Evolutionary conservation across 2,797 vertebrate genomes (phyloP).

Genomic region (Cyprinodon diabolis): DNA sequence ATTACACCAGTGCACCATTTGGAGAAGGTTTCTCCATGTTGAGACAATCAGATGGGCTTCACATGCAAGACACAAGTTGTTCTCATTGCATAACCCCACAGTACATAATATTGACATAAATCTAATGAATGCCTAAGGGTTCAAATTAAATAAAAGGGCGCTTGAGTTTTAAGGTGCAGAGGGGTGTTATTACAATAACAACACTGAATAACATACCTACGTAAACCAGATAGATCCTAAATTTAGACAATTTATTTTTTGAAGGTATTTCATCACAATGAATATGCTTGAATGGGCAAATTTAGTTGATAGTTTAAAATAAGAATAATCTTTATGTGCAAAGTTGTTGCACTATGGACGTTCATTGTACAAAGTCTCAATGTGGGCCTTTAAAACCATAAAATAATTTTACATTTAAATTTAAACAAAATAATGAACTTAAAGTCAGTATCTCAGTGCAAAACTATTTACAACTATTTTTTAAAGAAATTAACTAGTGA

Average conservation of each 20-base stretch:
- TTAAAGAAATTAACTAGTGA: background rate
- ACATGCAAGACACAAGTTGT: constrained; percentile 26
- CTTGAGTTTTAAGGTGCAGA: constrained; percentile 42
- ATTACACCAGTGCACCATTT: constrained; percentile 37
- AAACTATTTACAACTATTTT: background rate
- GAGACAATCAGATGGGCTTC: constrained; percentile 64
- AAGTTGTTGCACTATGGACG: too few relatives aligned
- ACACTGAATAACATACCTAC: constrained; percentile 26
- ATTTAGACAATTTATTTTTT: constrained; percentile 17
- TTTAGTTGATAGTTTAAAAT: constrained; percentile 19
- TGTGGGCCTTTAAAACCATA: background rate
- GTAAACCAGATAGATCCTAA: constrained; percentile 27
- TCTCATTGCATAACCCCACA: constrained; percentile 11
- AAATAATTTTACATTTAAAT: constrained; percentile 17
- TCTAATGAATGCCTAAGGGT: constrained; percentile 54
- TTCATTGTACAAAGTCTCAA: background rate
- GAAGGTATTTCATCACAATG: constrained; percentile 4
- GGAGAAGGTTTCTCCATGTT: constrained; percentile 42
- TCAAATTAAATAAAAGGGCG: constrained; percentile 51
- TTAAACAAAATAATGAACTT: constrained; percentile 25
- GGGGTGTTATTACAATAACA: constrained; percentile 25
- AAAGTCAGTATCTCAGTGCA: background rate
- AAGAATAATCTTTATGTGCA: too few relatives aligned
- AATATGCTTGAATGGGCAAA: constrained; percentile 6
- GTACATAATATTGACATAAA: constrained; percentile 27